Percentiles rank a stretch among this genome's conserved stretches.
Conservation (phyloP, 2,797 vertebrate species). For the Oryzias sinensis region DNA sequence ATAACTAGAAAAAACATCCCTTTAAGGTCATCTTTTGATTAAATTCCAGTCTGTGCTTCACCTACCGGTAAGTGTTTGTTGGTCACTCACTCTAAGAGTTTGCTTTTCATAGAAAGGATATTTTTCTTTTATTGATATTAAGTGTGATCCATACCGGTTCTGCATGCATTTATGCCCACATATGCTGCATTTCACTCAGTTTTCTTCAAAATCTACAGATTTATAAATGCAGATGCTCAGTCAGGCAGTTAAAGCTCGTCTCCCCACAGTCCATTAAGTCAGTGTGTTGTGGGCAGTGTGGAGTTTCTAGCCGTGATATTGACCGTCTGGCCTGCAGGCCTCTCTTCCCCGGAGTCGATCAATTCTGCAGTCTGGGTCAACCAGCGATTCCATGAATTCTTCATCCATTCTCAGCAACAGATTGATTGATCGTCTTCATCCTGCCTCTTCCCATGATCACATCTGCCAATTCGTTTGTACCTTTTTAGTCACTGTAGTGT, state of each 20-base stretch:
- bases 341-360: slow-evolving; percentile 48
- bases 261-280: slow-evolving; percentile 54
- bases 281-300: slow-evolving; percentile 39
- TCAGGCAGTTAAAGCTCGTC: slow-evolving; percentile 31
- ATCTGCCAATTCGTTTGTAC: slow-evolving; percentile 43
- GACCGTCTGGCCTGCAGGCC: slow-evolving; percentile 54
- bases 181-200: slow-evolving; percentile 1
- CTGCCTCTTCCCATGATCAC: slow-evolving; percentile 36
- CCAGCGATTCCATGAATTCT: slow-evolving; percentile 37
- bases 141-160: slow-evolving; percentile 9
- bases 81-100: no score
- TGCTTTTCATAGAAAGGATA: no score
- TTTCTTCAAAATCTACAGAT: slow-evolving; percentile 26
- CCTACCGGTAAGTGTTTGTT: no score
- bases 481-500: slow-evolving; percentile 36
- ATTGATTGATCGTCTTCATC: slow-evolving; percentile 40
- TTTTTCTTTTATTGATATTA: no score
- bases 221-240: slow-evolving; percentile 32
- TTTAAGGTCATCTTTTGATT: not conserved
- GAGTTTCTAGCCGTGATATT: slow-evolving; percentile 47
- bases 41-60: not conserved
- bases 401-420: slow-evolving; percentile 29
- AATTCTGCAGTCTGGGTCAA: slow-evolving; percentile 64
- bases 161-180: slow-evolving; percentile 13
- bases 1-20: not conserved